Base-by-base conservation (phyloP, 2,888 invertebrate genomes). In the Vesta saturnalis region DNA sequence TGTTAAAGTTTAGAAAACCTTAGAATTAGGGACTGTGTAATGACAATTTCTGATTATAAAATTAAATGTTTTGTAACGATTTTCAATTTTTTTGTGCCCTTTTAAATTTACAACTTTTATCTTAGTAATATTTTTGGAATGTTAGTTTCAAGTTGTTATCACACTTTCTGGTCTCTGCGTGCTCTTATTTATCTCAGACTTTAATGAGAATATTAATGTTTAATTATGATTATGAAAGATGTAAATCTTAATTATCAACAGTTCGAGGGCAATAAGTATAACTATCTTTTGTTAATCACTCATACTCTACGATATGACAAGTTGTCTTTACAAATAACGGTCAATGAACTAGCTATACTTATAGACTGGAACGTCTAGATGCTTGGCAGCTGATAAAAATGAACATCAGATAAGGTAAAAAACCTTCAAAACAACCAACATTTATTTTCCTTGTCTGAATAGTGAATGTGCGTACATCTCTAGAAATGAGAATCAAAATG, bases 201-300 rank as follows among this genome's bases (percentile, higher is more conserved):
- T 69, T 70, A 70, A 73, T 70, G 63, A 72, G 73, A 70, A 73
- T 73, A 70, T 69, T 72, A 73, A 70, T 73, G 70, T 62, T 68
- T 71, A 70, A 72, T 73, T 70, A 69, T 73, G 70, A 72, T 73
- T 70, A 69, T 73, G 70, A 70, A 70, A 73, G 73, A 73, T 73
- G 72, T 73, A 64, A 70, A 73, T 73, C 73, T 73, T 73, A 73
- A 73, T 73, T 72, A 72, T 78, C 76, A 73, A 73, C 71, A 75
- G 76, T 76, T 75, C 71, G 76, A 77, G 77, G 76, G 77, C 76
- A 78, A 78, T 77, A 80, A 79, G 79, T 78, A 77, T 76, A 75
- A 74, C 75, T 77, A 75, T 78, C 78, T 77, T 76, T 77, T 76
- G 74, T 73, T 75, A 78, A 80, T 80, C 80, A 72, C 71, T 76